Evolutionary conservation across 2,113 vertebrate species (phyloP).

Genomic region (Heterotilapia buettikoferi): DNA sequence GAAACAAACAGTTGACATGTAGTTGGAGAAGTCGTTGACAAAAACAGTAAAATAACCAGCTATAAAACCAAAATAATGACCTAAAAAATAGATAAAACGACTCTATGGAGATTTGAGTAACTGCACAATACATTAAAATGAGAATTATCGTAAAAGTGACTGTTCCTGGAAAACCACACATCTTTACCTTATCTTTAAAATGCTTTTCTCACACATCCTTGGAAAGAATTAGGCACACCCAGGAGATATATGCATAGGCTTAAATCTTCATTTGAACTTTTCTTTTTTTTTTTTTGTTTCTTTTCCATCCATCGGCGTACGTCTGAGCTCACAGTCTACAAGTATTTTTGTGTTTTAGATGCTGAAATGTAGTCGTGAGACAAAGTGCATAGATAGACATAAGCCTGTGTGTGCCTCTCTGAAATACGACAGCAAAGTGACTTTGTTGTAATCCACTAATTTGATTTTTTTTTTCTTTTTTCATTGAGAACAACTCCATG

Average conservation of each 20-base stretch:
- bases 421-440: slow-evolving; percentile 3
- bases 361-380: neutral
- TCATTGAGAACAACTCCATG: neutral
- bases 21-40: neutral
- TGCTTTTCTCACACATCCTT: neutral
- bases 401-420: neutral
- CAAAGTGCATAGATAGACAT: neutral
- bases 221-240: neutral
- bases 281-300: neutral
- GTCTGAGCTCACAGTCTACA: neutral
- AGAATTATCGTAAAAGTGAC: neutral
- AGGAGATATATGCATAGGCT: neutral
- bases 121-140: neutral
- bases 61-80: neutral
- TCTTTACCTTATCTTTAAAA: neutral
- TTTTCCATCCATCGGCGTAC: neutral
- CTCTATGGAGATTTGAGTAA: neutral
- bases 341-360: neutral
- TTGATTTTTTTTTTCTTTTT: neutral
- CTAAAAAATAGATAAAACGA: neutral
- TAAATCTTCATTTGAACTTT: neutral
- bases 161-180: neutral
- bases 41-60: neutral
- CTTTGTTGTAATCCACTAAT: slow-evolving; percentile 24
- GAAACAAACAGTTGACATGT: neutral